A percentile compares a stretch with the other conserved stretches of the same genome.
These are phyloP conservation scores for Corythornis madagascariensis DNA, from an alignment of 2,113 vertebrate species.

Conservation along the genomic window DNA sequence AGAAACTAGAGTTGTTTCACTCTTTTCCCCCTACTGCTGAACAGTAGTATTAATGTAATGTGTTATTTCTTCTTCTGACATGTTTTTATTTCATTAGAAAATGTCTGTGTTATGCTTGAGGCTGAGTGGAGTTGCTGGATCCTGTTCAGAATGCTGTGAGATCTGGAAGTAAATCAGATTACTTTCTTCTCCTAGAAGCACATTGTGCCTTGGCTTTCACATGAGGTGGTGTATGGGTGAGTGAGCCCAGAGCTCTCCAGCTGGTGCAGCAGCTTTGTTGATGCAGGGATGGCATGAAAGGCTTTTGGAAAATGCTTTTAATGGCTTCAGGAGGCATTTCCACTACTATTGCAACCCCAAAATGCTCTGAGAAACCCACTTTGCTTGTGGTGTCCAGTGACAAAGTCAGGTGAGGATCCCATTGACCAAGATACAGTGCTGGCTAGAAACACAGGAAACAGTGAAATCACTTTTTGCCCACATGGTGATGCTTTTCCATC, in stretches of 20 bases:
- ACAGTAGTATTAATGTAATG: conserved; percentile 23
- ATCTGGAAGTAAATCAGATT: conserved; percentile 65
- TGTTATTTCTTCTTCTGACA: conserved; percentile 51
- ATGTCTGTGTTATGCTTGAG: neutral
- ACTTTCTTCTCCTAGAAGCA: conserved; percentile 42
- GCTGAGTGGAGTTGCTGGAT: conserved; percentile 37
- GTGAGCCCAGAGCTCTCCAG: conserved; percentile 64
- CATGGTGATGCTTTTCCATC: neutral
- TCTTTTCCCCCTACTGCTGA: conserved; percentile 14
- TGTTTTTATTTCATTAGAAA: conserved; percentile 51
- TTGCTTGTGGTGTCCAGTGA: neutral
- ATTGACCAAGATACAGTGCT: neutral
- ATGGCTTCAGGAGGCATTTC: conserved; percentile 32
- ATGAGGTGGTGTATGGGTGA: conserved; percentile 58
- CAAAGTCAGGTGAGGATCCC: neutral
- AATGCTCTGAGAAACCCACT: neutral
- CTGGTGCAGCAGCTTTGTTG: conserved; percentile 71
- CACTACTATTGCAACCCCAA: neutral
- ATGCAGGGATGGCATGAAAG: conserved; percentile 54
- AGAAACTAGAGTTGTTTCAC: neutral
- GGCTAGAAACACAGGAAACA: neutral
- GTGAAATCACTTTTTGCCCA: neutral
- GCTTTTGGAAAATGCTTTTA: conserved; percentile 48
- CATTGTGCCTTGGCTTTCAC: conserved; percentile 47
- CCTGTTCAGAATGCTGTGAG: conserved; percentile 59